Evolutionary conservation across 2,888 invertebrate genomes (phyloP).

Genomic region (Lysandra bellargus): DNA sequence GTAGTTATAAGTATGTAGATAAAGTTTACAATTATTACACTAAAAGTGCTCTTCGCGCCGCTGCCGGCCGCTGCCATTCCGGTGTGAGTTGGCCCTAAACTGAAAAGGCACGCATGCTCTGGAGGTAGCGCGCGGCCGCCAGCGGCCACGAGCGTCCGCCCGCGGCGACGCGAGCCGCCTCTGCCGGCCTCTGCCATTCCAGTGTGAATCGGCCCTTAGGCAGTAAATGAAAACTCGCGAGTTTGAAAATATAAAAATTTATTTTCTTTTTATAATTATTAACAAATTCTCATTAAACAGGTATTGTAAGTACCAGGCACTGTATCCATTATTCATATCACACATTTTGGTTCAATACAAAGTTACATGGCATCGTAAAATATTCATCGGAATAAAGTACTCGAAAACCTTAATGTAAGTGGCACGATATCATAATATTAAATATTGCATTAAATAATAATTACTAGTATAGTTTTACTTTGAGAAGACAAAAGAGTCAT

Average conservation of each 20-base stretch:
- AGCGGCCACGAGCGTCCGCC: too few relatives aligned
- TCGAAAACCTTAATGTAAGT: neutral
- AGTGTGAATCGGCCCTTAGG: too few relatives aligned
- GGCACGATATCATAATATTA: neutral
- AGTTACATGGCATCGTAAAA: constrained; percentile 30
- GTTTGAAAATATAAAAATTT: constrained; percentile 56
- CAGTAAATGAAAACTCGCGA: constrained; percentile 45
- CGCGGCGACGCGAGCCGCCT: too few relatives aligned
- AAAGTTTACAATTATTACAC: too few relatives aligned
- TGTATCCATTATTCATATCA: constrained; percentile 56
- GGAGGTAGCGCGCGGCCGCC: too few relatives aligned
- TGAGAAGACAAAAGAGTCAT: neutral
- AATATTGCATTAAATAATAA: neutral
- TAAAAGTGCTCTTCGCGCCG: too few relatives aligned
- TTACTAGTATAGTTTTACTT: neutral
- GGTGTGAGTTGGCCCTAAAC: too few relatives aligned
- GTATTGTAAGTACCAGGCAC: constrained; percentile 53
- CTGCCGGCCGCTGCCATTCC: too few relatives aligned
- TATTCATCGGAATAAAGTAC: neutral
- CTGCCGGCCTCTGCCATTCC: too few relatives aligned
- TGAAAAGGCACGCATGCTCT: too few relatives aligned
- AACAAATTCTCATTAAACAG: constrained; percentile 49
- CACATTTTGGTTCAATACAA: constrained; percentile 52
- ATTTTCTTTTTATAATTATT: constrained; percentile 58
- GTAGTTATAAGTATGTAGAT: too few relatives aligned